Evolutionary conservation across 2,797 vertebrate species (phyloP).

Genomic region (Danionella dracula): DNA sequence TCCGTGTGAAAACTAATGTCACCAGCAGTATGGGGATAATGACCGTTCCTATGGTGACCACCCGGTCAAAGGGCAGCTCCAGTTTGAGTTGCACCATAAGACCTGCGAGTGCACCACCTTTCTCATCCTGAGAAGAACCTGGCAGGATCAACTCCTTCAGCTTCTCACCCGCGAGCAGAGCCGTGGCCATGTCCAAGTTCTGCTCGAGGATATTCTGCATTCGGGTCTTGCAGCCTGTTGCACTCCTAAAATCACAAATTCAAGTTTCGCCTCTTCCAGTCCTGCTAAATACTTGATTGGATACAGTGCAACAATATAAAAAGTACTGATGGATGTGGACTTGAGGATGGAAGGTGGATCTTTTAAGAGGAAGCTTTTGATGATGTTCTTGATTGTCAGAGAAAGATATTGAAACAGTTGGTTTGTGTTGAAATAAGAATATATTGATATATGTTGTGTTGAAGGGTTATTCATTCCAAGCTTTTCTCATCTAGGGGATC

Average conservation of each 20-base stretch:
- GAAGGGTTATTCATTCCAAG: not conserved
- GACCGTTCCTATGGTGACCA: conserved; percentile 96
- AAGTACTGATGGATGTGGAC: not conserved
- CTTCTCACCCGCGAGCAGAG: conserved; percentile 96
- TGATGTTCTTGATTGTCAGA: no score
- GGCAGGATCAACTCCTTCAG: conserved; percentile 97
- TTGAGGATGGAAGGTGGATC: conserved; percentile 4
- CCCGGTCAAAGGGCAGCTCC: conserved; percentile 95
- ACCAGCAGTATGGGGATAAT: conserved; percentile 95
- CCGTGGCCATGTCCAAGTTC: conserved; percentile 98
- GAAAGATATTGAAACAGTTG: no score
- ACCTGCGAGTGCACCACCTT: conserved; percentile 81
- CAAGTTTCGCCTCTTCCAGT: conserved; percentile 5
- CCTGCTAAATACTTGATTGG: conserved; percentile 27
- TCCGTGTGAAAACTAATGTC: conserved; percentile 96
- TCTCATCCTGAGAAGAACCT: conserved; percentile 90
- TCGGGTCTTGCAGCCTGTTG: conserved; percentile 56
- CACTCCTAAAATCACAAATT: conserved; percentile 40
- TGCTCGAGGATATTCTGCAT: conserved; percentile 99
- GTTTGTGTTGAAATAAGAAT: not conserved
- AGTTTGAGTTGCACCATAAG: conserved; percentile 94
- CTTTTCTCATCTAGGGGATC: conserved; percentile 1
- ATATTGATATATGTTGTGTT: not conserved
- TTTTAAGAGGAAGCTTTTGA: no score
- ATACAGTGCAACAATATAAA: conserved; percentile 6